phyloP scores from a whole-genome alignment of 64 coral and sea anemone species.

The Porites australiensis region DNA sequence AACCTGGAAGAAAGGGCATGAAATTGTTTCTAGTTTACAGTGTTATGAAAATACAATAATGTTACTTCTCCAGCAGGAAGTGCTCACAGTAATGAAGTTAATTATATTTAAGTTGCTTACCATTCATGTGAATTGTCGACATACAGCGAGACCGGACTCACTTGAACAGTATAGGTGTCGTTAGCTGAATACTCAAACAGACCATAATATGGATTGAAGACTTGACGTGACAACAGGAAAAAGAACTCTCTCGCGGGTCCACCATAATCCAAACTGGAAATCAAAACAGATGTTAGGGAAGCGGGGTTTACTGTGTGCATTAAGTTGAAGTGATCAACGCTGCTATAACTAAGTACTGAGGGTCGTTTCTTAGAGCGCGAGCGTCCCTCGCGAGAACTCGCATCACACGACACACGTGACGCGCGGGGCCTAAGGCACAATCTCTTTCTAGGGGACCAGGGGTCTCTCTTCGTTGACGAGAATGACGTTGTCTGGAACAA shows the following conservation, averaged over 20 bases:
- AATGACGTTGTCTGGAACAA: too few species aligned
- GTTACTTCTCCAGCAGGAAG: not conserved
- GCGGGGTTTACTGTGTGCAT: too few species aligned
- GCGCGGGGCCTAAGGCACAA: too few species aligned
- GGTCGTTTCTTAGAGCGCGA: too few species aligned
- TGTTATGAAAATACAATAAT: too few species aligned
- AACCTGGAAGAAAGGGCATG: conserved; percentile 67
- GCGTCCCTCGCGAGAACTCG: too few species aligned
- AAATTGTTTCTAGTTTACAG: not conserved
- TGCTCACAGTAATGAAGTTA: too few species aligned
- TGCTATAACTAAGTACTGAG: too few species aligned
- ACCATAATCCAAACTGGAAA: conserved; percentile 96
- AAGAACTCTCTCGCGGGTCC: conserved; percentile 98
- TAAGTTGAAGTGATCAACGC: too few species aligned
- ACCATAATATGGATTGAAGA: conserved; percentile 99
- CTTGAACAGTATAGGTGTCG: conserved; percentile 98
- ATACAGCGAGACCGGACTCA: conserved; percentile 94
- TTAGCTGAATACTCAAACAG: conserved; percentile 99
- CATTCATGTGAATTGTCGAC: conserved; percentile 99
- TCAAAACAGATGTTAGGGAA: not conserved
- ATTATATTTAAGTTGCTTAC: conserved; percentile 28
- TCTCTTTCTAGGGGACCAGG: too few species aligned
- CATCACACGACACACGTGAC: too few species aligned
- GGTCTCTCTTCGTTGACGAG: too few species aligned
- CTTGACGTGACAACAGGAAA: conserved; percentile 93